These are phyloP conservation scores for Vesta saturnalis DNA, from an alignment of 2,888 invertebrate genomes.

Conservation along the genomic window DNA sequence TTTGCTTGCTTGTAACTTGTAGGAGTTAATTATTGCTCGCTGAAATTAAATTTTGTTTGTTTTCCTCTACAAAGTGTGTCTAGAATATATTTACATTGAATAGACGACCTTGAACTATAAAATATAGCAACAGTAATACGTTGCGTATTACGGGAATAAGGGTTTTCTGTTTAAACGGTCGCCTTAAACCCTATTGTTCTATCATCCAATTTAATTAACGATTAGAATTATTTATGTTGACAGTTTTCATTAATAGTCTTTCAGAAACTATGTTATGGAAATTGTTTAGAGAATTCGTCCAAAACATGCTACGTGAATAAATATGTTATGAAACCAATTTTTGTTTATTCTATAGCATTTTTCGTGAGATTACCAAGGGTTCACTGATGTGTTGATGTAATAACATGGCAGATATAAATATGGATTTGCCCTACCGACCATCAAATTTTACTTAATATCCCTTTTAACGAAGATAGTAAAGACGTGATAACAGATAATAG, in stretches of 20 bases:
- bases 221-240: background rate
- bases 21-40: too few species aligned
- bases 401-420: background rate
- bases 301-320: background rate
- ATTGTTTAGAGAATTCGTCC: background rate
- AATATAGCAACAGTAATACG: conserved; percentile 4
- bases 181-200: background rate
- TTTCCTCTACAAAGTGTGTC: background rate
- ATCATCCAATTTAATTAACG: background rate
- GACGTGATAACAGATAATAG: background rate
- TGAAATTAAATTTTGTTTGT: too few species aligned
- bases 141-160: background rate
- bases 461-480: background rate
- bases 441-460: background rate
- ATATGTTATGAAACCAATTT: background rate
- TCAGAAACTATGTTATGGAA: background rate
- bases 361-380: background rate
- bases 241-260: background rate
- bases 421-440: background rate
- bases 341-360: background rate
- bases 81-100: conserved; percentile 5
- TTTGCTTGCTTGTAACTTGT: background rate
- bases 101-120: conserved; percentile 13
- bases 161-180: background rate
- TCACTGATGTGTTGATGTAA: background rate